phyloP scores from a whole-genome alignment of 2,888 invertebrate species.

The Biston stratarius region DNA sequence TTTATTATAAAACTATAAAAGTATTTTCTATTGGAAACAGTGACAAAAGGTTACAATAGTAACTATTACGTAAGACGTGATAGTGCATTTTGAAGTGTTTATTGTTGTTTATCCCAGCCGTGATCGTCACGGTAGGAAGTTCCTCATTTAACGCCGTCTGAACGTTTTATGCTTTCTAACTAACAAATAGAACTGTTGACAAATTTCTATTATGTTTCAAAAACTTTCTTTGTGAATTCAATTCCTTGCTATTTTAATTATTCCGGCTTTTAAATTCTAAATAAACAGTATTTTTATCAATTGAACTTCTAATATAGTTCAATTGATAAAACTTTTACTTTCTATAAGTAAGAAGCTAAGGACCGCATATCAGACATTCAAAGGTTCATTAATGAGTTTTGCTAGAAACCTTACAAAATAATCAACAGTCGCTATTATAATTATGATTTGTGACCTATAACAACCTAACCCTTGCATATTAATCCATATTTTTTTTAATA shows the following conservation, averaged over 20 bases:
- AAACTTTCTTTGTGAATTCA: conserved; percentile 45
- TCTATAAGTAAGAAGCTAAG: too few relatives aligned
- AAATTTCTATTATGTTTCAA: conserved; percentile 47
- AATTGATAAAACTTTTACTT: too few relatives aligned
- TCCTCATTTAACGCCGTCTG: conserved; percentile 59
- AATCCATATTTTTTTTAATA: too few relatives aligned
- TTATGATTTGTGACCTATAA: too few relatives aligned
- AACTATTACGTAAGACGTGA: conserved; percentile 23
- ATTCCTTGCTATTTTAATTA: neutral
- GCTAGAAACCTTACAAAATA: too few relatives aligned
- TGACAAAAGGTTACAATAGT: conserved; percentile 18
- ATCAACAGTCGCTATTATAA: too few relatives aligned
- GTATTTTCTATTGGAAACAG: conserved; percentile 4
- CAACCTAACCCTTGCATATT: too few relatives aligned
- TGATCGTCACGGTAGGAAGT: conserved; percentile 41
- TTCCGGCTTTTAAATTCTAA: neutral
- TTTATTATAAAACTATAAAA: neutral
- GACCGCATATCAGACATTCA: too few relatives aligned
- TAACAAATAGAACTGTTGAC: conserved; percentile 49
- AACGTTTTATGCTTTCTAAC: conserved; percentile 63
- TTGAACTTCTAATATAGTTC: too few relatives aligned
- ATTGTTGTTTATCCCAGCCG: conserved; percentile 27
- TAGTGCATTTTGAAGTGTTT: conserved; percentile 22
- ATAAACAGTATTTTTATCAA: too few relatives aligned
- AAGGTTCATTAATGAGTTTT: too few relatives aligned